Evolutionary conservation across 2,113 vertebrate genomes (phyloP).

Genomic region (Mus pahari): DNA sequence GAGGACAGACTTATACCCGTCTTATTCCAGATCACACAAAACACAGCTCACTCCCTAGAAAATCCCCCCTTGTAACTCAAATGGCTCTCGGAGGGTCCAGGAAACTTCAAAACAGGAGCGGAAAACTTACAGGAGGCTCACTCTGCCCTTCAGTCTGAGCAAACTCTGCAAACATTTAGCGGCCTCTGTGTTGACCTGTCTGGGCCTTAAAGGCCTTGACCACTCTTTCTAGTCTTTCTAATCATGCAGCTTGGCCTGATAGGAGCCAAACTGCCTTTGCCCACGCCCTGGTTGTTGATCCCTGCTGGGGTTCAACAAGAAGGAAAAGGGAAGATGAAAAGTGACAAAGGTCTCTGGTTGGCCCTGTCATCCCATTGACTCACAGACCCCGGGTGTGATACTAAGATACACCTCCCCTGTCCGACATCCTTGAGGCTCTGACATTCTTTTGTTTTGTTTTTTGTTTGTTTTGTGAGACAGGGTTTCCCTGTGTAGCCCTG

Average conservation of each 20-base stretch:
- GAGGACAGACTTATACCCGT: slow-evolving; percentile 48
- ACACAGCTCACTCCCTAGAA: slow-evolving; percentile 40
- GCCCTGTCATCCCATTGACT: background rate
- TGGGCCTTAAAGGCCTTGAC: background rate
- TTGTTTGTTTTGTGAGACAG: background rate
- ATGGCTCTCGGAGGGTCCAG: slow-evolving; percentile 29
- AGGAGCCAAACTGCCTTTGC: background rate
- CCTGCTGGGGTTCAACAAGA: background rate
- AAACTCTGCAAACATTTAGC: background rate
- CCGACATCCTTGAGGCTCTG: background rate
- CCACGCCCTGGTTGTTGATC: background rate
- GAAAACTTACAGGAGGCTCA: background rate
- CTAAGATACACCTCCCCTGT: background rate
- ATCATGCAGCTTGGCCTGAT: background rate
- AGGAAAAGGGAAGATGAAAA: background rate
- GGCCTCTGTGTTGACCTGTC: background rate
- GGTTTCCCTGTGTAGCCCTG: background rate
- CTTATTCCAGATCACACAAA: slow-evolving; percentile 46
- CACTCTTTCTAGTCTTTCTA: background rate
- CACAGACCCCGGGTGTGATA: background rate
- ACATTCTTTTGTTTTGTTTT: background rate
- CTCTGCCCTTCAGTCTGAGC: slow-evolving; percentile 23
- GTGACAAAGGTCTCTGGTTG: background rate
- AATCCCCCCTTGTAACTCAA: slow-evolving; percentile 14
- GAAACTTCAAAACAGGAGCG: slow-evolving; percentile 48